These are phyloP conservation scores for Eumaeus atala DNA, from an alignment of 1,140 invertebrate species.

Conservation along the genomic window DNA sequence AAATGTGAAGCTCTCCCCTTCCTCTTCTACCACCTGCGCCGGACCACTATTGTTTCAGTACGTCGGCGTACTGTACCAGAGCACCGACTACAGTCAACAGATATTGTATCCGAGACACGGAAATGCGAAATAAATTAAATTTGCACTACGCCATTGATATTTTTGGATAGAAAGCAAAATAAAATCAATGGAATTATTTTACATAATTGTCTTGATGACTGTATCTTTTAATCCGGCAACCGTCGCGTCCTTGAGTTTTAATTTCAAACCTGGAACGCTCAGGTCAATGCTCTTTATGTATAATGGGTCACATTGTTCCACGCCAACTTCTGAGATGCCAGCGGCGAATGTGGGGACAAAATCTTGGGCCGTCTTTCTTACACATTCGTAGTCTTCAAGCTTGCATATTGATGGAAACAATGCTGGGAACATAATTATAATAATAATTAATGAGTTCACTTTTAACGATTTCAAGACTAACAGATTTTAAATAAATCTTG, in stretches of 20 bases:
- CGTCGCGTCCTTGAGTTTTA: conserved; percentile 30
- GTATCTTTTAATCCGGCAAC: conserved; percentile 33
- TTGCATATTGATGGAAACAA: conserved; percentile 36
- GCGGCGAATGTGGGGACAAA: conserved; percentile 29
- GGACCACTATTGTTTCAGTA: too few relatives aligned
- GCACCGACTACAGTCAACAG: too few relatives aligned
- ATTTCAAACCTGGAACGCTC: conserved; percentile 26
- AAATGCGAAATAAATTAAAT: too few relatives aligned
- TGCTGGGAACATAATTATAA: conserved; percentile 24
- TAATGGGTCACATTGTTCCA: conserved; percentile 33
- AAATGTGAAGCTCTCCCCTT: too few relatives aligned
- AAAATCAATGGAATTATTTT: conserved; percentile 18
- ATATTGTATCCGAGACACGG: too few relatives aligned
- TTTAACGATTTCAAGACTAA: too few relatives aligned
- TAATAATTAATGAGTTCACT: too few relatives aligned
- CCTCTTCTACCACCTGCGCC: too few relatives aligned
- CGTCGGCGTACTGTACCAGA: too few relatives aligned
- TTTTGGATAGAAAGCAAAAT: background rate
- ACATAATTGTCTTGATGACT: conserved; percentile 31
- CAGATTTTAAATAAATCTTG: too few relatives aligned
- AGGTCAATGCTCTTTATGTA: conserved; percentile 31
- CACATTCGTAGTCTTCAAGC: conserved; percentile 28
- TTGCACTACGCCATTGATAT: too few relatives aligned
- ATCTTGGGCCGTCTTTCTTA: conserved; percentile 27
- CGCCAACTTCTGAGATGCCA: conserved; percentile 35